Evolutionary conservation across 2,797 vertebrate species (phyloP).

Genomic region (Pseudochromis fuscus): DNA sequence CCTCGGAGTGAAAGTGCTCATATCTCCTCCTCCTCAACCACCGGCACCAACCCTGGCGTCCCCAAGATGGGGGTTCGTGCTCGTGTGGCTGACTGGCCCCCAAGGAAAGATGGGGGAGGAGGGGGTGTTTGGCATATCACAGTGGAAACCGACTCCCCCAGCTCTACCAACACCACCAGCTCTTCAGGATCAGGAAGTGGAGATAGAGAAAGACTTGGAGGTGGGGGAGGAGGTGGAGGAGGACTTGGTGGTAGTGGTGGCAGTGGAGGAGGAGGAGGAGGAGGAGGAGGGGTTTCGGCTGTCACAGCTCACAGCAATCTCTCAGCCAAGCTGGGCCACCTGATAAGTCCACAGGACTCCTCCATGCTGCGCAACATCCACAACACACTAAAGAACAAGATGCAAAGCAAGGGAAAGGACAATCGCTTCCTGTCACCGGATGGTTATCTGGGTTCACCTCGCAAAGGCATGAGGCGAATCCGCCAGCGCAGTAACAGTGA

Average conservation of each 20-base stretch:
- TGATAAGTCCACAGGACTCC: slow-evolving; percentile 94
- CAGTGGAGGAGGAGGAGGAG: slow-evolving; percentile 41
- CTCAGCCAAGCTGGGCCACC: slow-evolving; percentile 95
- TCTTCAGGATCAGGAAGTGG: slow-evolving; percentile 81
- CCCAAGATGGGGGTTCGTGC: slow-evolving; percentile 99
- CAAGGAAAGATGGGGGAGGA: slow-evolving; percentile 91
- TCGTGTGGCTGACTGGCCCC: slow-evolving; percentile 98
- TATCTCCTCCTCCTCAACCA: slow-evolving; percentile 78
- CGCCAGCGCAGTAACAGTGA: slow-evolving; percentile 98
- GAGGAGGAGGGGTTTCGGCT: slow-evolving; percentile 63
- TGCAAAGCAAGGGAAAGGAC: slow-evolving; percentile 92
- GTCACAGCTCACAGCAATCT: slow-evolving; percentile 94
- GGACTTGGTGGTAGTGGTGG: slow-evolving; percentile 49
- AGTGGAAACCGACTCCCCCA: slow-evolving; percentile 86
- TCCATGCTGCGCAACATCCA: slow-evolving; percentile 98
- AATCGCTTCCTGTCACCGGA: slow-evolving; percentile 96
- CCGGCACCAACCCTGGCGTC: slow-evolving; percentile 92
- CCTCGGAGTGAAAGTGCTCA: slow-evolving; percentile 92
- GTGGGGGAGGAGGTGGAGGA: slow-evolving; percentile 56
- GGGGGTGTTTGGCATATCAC: slow-evolving; percentile 87
- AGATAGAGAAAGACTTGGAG: slow-evolving; percentile 75
- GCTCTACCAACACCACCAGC: slow-evolving; percentile 80
- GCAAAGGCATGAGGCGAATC: slow-evolving; percentile 96
- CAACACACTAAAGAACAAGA: slow-evolving; percentile 96
- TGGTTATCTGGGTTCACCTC: slow-evolving; percentile 94